These are phyloP conservation scores for Xenopus petersii DNA, from an alignment of 2,797 vertebrate genomes.

Conservation along the genomic window DNA sequence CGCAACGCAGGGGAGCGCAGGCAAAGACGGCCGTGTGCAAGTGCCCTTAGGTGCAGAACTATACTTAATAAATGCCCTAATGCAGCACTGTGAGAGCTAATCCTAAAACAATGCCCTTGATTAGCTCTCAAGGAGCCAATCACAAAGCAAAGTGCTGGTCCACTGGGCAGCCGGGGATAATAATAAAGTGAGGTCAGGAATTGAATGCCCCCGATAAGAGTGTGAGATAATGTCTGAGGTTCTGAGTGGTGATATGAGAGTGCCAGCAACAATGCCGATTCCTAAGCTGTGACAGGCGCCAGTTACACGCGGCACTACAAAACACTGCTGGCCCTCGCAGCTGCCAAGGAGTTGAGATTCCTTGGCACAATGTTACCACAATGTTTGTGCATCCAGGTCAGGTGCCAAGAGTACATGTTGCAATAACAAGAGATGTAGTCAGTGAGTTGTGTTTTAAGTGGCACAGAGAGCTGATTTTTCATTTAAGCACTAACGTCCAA, in stretches of 20 bases:
- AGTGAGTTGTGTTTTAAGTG: neutral
- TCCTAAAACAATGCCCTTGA: conserved; percentile 8
- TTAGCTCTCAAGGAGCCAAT: conserved; percentile 14
- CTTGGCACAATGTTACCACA: conserved; percentile 1
- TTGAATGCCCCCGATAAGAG: conserved; percentile 17
- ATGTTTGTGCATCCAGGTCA: conserved; percentile 5
- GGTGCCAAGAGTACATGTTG: conserved; percentile 7
- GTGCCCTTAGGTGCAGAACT: no score
- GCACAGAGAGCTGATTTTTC: neutral
- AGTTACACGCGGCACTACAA: neutral
- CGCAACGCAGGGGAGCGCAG: no score
- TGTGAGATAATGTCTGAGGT: conserved; percentile 29
- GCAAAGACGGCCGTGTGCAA: no score
- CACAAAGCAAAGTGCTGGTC: neutral
- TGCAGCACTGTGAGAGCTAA: conserved; percentile 1
- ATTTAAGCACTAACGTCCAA: neutral
- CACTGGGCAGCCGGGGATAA: conserved; percentile 16
- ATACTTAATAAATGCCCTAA: neutral
- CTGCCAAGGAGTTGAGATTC: conserved; percentile 1
- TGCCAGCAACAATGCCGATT: conserved; percentile 3
- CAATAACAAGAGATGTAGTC: neutral
- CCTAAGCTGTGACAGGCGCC: neutral
- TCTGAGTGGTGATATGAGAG: neutral
- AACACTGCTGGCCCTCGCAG: neutral
- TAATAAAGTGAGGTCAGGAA: neutral